These are phyloP conservation scores for Tanypteryx hageni DNA, from an alignment of 2,888 invertebrate genomes.

Conservation along the genomic window DNA sequence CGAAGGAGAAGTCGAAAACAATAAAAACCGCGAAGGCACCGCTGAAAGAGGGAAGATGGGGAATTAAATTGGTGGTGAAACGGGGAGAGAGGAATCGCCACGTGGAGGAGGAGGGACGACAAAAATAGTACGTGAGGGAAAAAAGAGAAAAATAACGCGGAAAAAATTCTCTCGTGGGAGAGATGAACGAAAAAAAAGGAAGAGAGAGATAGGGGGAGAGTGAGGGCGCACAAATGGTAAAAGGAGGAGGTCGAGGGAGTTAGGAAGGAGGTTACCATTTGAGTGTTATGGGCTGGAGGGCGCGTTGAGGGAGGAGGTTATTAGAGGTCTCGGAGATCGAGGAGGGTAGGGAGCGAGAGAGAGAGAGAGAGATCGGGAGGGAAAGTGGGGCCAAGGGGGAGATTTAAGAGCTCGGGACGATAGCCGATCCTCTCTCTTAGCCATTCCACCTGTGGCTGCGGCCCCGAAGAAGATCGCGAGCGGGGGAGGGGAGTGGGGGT, in stretches of 20 bases:
- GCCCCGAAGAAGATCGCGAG: conserved; percentile 2
- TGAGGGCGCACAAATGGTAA: not conserved
- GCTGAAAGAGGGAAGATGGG: not conserved
- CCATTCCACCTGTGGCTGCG: conserved; percentile 59
- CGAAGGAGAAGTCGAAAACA: not conserved
- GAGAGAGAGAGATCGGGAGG: not conserved
- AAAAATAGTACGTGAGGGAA: not conserved
- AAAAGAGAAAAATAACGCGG: not conserved
- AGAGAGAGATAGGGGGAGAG: not conserved
- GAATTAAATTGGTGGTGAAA: not conserved
- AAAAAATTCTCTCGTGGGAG: too few relatives aligned
- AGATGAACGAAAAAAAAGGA: not conserved
- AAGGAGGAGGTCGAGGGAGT: not conserved
- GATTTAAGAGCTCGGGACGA: conserved; percentile 37
- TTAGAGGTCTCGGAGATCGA: not conserved
- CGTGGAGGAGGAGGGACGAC: not conserved
- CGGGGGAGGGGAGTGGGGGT: not conserved
- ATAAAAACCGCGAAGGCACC: not conserved
- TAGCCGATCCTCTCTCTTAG: conserved; percentile 51
- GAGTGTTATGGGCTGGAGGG: conserved; percentile 9
- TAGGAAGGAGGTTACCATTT: conserved; percentile 7
- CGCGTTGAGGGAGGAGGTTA: not conserved
- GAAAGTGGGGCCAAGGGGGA: conserved; percentile 15
- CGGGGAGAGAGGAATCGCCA: not conserved
- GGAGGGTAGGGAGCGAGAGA: not conserved